phyloP scores from a whole-genome alignment of 2,113 vertebrate species.

The Tapirus terrestris region DNA sequence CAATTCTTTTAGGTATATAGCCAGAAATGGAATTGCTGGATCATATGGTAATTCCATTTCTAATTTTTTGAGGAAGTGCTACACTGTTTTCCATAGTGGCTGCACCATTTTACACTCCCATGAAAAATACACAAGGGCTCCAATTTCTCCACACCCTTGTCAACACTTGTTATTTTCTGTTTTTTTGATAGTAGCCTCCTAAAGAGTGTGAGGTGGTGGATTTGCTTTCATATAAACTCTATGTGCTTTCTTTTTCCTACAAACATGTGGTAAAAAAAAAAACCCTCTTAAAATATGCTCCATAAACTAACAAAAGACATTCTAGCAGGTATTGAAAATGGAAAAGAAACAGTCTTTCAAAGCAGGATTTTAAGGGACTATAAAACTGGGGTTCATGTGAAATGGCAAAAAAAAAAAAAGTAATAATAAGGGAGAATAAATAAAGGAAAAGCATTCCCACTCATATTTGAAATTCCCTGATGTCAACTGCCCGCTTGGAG shows the following conservation, averaged over 20 bases:
- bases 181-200: not conserved
- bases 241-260: not conserved
- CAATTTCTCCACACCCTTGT: not conserved
- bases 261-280: not conserved
- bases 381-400: not conserved
- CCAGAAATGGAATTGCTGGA: not conserved
- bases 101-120: not conserved
- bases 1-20: not conserved
- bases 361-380: slow-evolving; percentile 11
- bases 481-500: not conserved
- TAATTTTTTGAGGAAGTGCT: not conserved
- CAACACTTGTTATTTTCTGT: not conserved
- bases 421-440: not conserved
- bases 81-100: not conserved
- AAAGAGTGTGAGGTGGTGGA: not conserved
- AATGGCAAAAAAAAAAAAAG: not conserved
- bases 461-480: not conserved
- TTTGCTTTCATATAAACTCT: not conserved
- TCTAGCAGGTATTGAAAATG: not conserved
- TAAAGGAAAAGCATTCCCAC: not conserved
- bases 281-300: not conserved
- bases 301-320: not conserved
- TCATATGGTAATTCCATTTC: not conserved
- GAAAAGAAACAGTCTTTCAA: not conserved
- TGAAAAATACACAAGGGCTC: not conserved